Evolutionary conservation across 2,113 vertebrate genomes (phyloP).

Genomic region (Sturnus vulgaris): DNA sequence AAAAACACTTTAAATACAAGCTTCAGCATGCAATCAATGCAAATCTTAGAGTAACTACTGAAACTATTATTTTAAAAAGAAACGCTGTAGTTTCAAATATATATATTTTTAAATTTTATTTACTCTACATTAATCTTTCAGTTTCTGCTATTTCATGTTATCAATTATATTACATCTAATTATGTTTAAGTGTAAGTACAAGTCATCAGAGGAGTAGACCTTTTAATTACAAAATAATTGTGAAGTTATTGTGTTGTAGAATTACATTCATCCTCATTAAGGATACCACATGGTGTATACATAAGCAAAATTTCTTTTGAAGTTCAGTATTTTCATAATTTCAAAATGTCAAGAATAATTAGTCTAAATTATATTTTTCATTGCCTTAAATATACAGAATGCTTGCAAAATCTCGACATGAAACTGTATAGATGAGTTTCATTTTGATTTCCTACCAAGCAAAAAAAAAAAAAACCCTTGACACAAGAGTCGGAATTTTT

Average conservation of each 20-base stretch:
- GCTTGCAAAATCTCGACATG: neutral
- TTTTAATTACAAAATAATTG: constrained; percentile 25
- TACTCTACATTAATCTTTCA: neutral
- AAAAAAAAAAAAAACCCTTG: neutral
- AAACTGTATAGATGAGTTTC: neutral
- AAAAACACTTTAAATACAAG: neutral
- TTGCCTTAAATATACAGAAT: neutral
- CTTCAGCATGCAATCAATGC: neutral
- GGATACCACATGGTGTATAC: neutral
- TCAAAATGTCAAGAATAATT: neutral
- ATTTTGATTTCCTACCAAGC: neutral
- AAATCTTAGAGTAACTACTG: neutral
- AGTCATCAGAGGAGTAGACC: neutral
- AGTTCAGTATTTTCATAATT: constrained; percentile 7
- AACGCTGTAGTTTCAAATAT: neutral
- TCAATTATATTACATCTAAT: neutral
- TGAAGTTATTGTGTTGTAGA: neutral
- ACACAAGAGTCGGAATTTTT: neutral
- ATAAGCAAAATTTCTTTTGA: neutral
- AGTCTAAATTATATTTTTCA: neutral
- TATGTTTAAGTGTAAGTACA: neutral
- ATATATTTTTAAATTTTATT: neutral
- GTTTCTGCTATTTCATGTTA: neutral
- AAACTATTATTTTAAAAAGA: neutral
- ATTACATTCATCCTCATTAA: neutral